Base-by-base conservation (phyloP, 2,797 vertebrate species). In the Enteromius radiatus region DNA sequence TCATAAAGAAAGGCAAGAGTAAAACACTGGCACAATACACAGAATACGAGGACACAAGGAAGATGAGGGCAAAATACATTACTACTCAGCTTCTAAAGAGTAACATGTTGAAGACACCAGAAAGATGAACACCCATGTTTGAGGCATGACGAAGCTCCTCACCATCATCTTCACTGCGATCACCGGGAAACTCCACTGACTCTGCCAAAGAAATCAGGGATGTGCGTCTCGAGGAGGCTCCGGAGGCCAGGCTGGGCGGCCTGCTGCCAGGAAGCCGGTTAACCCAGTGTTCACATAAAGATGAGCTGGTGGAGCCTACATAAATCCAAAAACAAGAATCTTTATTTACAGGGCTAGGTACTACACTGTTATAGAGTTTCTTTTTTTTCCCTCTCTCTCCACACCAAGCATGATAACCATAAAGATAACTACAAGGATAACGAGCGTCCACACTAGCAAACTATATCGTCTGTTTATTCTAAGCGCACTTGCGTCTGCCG, bases 281-380 rank as follows among this genome's bases (percentile, higher is more conserved):
- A 86, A 99, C 90, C 98, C 98, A 99, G 95, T 99, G 98, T 85
- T 99, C 98, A 11, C 97, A 99, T 85, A 99, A 91, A 0, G 98
- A 99, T 0, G 98, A 99, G 90, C 98, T 99, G 9, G 98, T 99
- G 87, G 98, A 99, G 75, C 98, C 98, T 99, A 23, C 4, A 79
- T 19, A 49, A 67, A 67, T 49, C n/a, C 28, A 11, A 68, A 68
- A 64, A 65, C 15, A 76, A 61, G 33, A 0, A 43, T 41, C 36
- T 74, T 73, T 5, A 73, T 59, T 76, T 26, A 59, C 3, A 41
- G 26, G 43, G 41, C 26, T 23, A 75, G 23, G 5, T 4, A 23
- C 49, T 74, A 2, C 71, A 38, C 31, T 17, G 26, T 31, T 71
- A 28, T 14, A 52, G 5, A 14, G 11, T 2, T 43, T 36, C 6